These are phyloP conservation scores for Stegodyphus dumicola DNA, from an alignment of 1,140 invertebrate genomes.

Conservation along the genomic window DNA sequence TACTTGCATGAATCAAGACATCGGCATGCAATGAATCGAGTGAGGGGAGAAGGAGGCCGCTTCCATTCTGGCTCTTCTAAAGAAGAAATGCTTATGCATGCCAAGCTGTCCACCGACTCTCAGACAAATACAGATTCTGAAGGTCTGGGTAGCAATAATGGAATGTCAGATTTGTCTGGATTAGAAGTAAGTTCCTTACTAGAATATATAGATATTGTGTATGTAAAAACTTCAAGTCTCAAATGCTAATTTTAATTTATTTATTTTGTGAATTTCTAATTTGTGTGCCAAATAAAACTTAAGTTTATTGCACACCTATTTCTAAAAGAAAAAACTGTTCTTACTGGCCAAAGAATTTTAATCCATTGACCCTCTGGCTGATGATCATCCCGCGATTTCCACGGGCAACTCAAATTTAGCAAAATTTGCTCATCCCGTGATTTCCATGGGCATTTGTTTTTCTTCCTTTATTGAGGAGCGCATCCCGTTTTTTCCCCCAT, in stretches of 20 bases:
- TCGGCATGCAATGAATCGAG: constrained; percentile 96
- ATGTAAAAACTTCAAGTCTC: background rate
- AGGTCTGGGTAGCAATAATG: constrained; percentile 31
- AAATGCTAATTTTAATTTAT: background rate
- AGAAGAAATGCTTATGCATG: constrained; percentile 48
- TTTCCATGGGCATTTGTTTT: too few species aligned
- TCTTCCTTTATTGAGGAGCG: too few species aligned
- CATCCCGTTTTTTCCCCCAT: too few species aligned
- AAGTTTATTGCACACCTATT: background rate
- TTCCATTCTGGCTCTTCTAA: constrained; percentile 79
- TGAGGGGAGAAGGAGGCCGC: constrained; percentile 94
- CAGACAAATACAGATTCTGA: constrained; percentile 57
- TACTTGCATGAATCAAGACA: constrained; percentile 99
- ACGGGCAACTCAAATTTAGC: too few species aligned
- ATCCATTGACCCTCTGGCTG: too few species aligned
- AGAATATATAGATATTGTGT: background rate
- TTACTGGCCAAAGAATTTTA: too few species aligned
- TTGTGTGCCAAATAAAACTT: background rate
- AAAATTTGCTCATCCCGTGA: too few species aligned
- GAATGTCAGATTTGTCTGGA: constrained; percentile 29
- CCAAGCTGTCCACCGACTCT: constrained; percentile 38
- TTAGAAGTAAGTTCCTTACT: constrained; percentile 38
- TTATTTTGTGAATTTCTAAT: background rate
- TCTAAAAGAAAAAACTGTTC: background rate
- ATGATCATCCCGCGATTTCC: too few species aligned